Conservation (phyloP, 2,888 invertebrate species). For the Mythimna impura region DNA sequence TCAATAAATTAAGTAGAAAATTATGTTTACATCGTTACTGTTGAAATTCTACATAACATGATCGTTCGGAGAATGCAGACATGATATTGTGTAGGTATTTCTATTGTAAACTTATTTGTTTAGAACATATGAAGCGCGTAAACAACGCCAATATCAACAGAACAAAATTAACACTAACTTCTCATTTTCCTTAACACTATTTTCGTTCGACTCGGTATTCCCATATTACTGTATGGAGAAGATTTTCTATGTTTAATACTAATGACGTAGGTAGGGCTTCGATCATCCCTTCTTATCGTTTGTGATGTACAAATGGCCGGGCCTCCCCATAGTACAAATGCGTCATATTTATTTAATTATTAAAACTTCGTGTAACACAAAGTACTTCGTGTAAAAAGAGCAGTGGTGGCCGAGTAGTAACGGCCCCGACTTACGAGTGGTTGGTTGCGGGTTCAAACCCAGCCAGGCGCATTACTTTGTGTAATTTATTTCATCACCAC, state of each 20-base stretch:
- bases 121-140: background rate
- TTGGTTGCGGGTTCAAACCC: too few species aligned
- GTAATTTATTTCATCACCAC: too few species aligned
- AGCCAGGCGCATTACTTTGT: too few species aligned
- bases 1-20: too few species aligned
- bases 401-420: too few species aligned
- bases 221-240: conserved; percentile 24
- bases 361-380: too few species aligned
- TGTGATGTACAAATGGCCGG: background rate
- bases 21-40: too few species aligned
- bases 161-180: conserved; percentile 2
- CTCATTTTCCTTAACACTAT: conserved; percentile 39
- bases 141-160: background rate
- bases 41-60: too few species aligned
- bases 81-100: background rate
- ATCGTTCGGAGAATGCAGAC: background rate
- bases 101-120: background rate
- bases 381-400: too few species aligned
- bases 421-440: too few species aligned
- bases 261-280: conserved; percentile 18
- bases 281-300: conserved; percentile 19
- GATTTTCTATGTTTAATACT: conserved; percentile 15
- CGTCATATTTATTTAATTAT: background rate
- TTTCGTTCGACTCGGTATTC: conserved; percentile 31
- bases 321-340: background rate